A percentile compares a stretch with the other conserved stretches of the same genome.
Evolutionary conservation across 2,888 invertebrate genomes (phyloP).

Genomic region (Uropetala carovei): DNA sequence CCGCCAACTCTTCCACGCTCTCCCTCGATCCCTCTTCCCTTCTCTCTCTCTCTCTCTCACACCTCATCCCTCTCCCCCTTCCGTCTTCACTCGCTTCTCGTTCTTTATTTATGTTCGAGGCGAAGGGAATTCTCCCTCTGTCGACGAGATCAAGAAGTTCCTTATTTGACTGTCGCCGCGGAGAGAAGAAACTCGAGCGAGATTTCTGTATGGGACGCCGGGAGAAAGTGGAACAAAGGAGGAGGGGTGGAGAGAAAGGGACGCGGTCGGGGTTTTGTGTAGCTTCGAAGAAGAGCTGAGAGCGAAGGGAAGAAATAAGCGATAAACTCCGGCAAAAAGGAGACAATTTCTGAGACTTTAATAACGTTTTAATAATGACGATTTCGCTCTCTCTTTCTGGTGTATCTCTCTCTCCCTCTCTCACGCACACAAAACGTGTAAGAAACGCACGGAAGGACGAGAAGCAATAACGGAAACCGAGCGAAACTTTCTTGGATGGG

Average conservation of each 20-base stretch:
- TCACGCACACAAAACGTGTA: not conserved
- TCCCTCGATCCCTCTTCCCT: no score
- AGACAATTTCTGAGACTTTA: conserved; percentile 12
- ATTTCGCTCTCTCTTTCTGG: not conserved
- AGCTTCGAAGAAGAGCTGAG: not conserved
- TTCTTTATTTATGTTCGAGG: conserved; percentile 3
- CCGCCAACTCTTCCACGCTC: no score
- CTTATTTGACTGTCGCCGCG: conserved; percentile 19
- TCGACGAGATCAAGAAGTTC: conserved; percentile 17
- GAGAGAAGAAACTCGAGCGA: not conserved
- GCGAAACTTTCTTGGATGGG: no score
- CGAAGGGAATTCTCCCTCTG: not conserved
- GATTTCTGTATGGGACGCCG: not conserved
- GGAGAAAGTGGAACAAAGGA: no score
- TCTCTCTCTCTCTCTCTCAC: no score
- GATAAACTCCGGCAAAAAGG: conserved; percentile 15
- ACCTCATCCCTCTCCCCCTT: no score
- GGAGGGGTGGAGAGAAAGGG: no score
- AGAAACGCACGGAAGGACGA: not conserved
- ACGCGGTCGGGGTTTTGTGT: no score
- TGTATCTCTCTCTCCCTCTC: no score
- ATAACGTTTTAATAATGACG: conserved; percentile 22
- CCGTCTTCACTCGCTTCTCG: not conserved
- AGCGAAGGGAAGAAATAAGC: not conserved
- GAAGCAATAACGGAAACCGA: not conserved